Evolutionary conservation across 2,797 vertebrate species (phyloP).

Genomic region (Enteromius mattozi): DNA sequence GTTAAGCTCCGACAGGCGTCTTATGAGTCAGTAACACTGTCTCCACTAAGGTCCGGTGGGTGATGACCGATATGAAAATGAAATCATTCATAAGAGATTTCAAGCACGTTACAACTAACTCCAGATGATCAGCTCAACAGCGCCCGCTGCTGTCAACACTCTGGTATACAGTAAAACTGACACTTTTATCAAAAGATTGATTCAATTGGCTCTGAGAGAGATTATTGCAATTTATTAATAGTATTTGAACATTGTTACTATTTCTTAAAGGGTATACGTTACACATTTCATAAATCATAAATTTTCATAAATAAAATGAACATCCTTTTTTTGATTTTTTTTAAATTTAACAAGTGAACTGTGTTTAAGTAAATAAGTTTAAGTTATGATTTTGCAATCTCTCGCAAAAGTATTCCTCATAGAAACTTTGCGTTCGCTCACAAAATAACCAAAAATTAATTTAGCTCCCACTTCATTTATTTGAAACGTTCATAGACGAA

Average conservation of each 20-base stretch:
- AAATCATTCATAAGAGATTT: neutral
- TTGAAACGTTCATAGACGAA: no score
- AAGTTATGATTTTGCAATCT: no score
- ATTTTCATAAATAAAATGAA: no score
- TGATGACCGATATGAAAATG: neutral
- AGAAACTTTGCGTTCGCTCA: no score
- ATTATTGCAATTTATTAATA: neutral
- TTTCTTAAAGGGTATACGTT: neutral
- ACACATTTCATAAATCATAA: neutral
- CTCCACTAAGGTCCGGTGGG: neutral
- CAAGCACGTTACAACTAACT: no score
- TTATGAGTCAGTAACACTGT: neutral
- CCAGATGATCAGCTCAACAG: neutral
- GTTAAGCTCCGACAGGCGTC: neutral
- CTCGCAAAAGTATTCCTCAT: no score
- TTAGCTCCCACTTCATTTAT: neutral
- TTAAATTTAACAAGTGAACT: no score
- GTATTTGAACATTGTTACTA: neutral
- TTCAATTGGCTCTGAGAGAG: neutral
- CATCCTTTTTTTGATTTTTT: neutral
- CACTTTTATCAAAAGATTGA: neutral
- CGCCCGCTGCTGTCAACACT: conserved; percentile 15
- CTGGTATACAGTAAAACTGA: neutral
- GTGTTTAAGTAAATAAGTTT: no score
- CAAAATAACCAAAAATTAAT: no score